Conservation (phyloP, 2,888 invertebrate genomes). For the Pyralis farinalis region DNA sequence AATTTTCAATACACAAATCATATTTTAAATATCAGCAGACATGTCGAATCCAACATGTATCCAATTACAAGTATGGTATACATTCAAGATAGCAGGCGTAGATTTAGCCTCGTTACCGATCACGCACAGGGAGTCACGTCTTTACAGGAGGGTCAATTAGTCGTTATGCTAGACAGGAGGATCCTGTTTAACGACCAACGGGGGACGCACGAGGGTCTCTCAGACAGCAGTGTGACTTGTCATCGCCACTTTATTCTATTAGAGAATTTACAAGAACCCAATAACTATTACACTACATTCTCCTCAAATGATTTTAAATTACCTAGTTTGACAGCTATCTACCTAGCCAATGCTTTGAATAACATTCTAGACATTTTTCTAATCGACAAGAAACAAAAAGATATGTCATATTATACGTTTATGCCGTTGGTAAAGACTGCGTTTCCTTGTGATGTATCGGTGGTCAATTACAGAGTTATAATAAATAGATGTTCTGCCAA, state of each 20-base stretch:
- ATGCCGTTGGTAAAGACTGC: conserved; percentile 53
- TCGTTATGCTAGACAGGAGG: conserved; percentile 95
- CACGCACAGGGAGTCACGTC: conserved; percentile 96
- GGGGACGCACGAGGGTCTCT: conserved; percentile 95
- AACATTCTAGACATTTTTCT: conserved; percentile 52
- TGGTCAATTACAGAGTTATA: conserved; percentile 53
- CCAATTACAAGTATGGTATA: conserved; percentile 95
- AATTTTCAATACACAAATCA: conserved; percentile 93
- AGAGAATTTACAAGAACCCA: conserved; percentile 44
- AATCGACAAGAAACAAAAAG: conserved; percentile 39
- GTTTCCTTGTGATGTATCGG: conserved; percentile 59
- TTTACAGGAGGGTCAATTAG: conserved; percentile 92
- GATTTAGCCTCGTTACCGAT: conserved; percentile 90
- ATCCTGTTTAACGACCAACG: conserved; percentile 95
- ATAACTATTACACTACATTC: conserved; percentile 12
- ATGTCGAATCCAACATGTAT: conserved; percentile 96
- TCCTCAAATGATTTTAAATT: conserved; percentile 28
- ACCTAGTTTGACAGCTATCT: conserved; percentile 52
- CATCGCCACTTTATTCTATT: conserved; percentile 56
- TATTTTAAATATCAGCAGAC: conserved; percentile 87
- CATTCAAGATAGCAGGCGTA: conserved; percentile 85
- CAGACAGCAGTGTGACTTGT: conserved; percentile 89
- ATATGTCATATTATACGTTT: conserved; percentile 45
- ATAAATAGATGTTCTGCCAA: conserved; percentile 25
- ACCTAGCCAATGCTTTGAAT: conserved; percentile 44